Evolutionary conservation across 2,113 vertebrate genomes (phyloP), one percentile per base, ranked within the genome.

Genomic region (Bujurquina vittata): DNA sequence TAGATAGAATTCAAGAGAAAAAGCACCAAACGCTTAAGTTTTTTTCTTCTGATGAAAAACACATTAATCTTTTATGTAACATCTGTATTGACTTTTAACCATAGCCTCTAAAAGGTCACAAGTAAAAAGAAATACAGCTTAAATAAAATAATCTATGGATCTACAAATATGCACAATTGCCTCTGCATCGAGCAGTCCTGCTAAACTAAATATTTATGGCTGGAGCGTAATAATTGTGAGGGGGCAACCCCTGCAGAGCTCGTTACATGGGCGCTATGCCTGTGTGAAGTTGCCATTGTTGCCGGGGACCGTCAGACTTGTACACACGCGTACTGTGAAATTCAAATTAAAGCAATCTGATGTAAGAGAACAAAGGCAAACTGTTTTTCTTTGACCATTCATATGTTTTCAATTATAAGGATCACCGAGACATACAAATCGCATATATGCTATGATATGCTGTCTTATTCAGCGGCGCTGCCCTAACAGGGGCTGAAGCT

Each of bases 231-330:
- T 77, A 78, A 86, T 75, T 83, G 40, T 15, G 69, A 18, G 15
- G 31, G 57, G 31, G 49, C 26, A 58, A 75, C 63, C 33, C 35
- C 23, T 52, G 26, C 37, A 72, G 18, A 74, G 74, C 60, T 59
- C 73, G 75, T 61, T 61, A 81, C 5, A 2, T 61, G 62, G 43
- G 79, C 57, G 72, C 72, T 78, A 11, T 63, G 80, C 22, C 46
- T 62, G 26, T 88, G 60, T 87, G 77, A 88, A 81, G 76, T 81
- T 84, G 55, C 62, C 63, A 80, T 88, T 89, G 91, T 79, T 79
- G 31, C 85, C 63, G 76, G 65, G 46, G 35, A 84, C 77, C 62
- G 77, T 77, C 77, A 60, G 54, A 76, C 63, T 33, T 56, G 31
- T 33, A 22, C 18, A 84, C 65, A 60, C 5, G n/a, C 55, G 80